phyloP scores from a whole-genome alignment of 2,888 invertebrate species.

The Phaedon cochleariae region DNA sequence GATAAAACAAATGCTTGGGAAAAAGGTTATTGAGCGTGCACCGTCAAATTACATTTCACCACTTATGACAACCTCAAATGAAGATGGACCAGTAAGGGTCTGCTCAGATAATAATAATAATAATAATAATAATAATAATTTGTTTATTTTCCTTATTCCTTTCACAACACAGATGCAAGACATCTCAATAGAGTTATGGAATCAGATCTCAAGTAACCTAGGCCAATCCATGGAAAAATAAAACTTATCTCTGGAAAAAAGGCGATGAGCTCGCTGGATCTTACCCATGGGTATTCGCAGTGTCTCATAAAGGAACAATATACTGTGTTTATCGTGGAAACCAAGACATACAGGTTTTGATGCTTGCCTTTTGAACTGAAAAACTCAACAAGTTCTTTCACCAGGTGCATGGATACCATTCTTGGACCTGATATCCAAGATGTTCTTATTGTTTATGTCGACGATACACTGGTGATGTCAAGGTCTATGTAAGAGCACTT shows the following conservation, averaged over 20 bases:
- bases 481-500: constrained; percentile 31
- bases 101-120: too few relatives aligned
- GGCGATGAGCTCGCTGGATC: background rate
- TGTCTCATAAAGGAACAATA: constrained; percentile 13
- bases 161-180: constrained; percentile 6
- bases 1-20: too few relatives aligned
- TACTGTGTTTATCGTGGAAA: constrained; percentile 34
- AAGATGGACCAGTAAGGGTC: too few relatives aligned
- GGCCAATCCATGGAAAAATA: constrained; percentile 4
- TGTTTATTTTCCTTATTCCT: too few relatives aligned
- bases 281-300: constrained; percentile 14
- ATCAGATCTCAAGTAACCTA: constrained; percentile 3
- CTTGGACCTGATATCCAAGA: constrained; percentile 33
- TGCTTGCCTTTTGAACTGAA: too few relatives aligned
- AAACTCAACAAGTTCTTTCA: too few relatives aligned
- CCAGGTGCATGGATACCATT: too few relatives aligned
- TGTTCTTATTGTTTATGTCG: constrained; percentile 15
- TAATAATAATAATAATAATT: too few relatives aligned
- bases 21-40: background rate
- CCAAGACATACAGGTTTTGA: constrained; percentile 34
- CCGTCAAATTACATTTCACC: too few relatives aligned
- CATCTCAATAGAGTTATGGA: background rate
- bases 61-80: constrained; percentile 10
- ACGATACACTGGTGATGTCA: constrained; percentile 32
- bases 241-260: constrained; percentile 3